Evolutionary conservation across 2,797 vertebrate species (phyloP).

Genomic region (Enteromius anoplus): DNA sequence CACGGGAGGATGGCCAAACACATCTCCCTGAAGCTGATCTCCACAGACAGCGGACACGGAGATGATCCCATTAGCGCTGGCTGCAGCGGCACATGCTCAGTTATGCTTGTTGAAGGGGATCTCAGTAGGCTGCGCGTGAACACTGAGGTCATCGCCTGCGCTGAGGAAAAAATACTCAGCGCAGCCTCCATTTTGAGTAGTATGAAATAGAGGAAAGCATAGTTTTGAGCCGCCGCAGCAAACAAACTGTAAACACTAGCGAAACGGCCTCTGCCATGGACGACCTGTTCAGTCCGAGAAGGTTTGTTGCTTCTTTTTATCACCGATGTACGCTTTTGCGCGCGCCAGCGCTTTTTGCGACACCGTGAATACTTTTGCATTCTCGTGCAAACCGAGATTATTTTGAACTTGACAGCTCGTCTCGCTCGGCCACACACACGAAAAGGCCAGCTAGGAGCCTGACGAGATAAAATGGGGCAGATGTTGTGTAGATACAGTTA

Average conservation of each 20-base stretch:
- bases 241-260: constrained; percentile 82
- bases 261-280: constrained; percentile 90
- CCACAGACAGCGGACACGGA: constrained; percentile 55
- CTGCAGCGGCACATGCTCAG: constrained; percentile 97
- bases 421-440: constrained; percentile 57
- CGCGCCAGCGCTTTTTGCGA: constrained; percentile 10
- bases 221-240: constrained; percentile 79
- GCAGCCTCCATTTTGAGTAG: constrained; percentile 99
- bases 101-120: constrained; percentile 85
- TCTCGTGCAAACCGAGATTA: constrained; percentile 52
- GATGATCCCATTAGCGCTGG: constrained; percentile 66
- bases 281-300: constrained; percentile 94
- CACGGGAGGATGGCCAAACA: constrained; percentile 35
- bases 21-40: constrained; percentile 44
- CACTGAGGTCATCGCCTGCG: constrained; percentile 97
- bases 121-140: constrained; percentile 91
- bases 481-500: constrained; percentile 1
- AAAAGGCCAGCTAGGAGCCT: constrained; percentile 48
- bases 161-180: constrained; percentile 80
- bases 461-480: constrained; percentile 31
- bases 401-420: constrained; percentile 61
- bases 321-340: not conserved
- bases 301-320: constrained; percentile 82
- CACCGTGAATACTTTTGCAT: constrained; percentile 50
- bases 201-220: constrained; percentile 85